Percentiles rank a stretch among this genome's conserved stretches.
phyloP scores from a whole-genome alignment of 2,797 vertebrate genomes.

The Amblyraja radiata region DNA sequence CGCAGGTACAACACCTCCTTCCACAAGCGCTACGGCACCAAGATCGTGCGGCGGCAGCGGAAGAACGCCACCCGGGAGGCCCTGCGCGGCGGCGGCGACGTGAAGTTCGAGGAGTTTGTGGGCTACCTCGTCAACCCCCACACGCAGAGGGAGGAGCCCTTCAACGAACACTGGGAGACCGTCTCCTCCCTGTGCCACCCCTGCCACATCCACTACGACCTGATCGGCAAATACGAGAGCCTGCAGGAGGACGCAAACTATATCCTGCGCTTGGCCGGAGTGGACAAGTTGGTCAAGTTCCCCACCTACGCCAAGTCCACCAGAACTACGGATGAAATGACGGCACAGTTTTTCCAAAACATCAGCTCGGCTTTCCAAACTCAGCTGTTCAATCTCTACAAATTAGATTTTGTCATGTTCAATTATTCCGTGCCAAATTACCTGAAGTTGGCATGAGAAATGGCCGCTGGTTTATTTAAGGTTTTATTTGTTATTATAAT shows the following conservation, averaged over 20 bases:
- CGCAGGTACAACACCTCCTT: conserved; percentile 97
- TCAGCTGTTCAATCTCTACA: conserved; percentile 90
- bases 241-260: conserved; percentile 90
- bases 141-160: conserved; percentile 84
- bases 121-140: conserved; percentile 86
- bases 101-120: conserved; percentile 87
- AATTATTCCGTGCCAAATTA: conserved; percentile 94
- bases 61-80: conserved; percentile 92
- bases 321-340: conserved; percentile 94
- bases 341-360: conserved; percentile 94
- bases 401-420: conserved; percentile 97
- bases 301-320: conserved; percentile 93
- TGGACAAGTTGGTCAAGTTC: conserved; percentile 75
- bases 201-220: conserved; percentile 92
- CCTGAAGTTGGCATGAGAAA: conserved; percentile 78
- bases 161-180: conserved; percentile 97
- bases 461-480: conserved; percentile 61
- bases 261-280: conserved; percentile 75
- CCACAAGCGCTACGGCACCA: conserved; percentile 92
- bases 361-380: conserved; percentile 82
- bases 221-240: conserved; percentile 94
- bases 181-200: conserved; percentile 92
- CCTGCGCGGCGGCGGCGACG: conserved; percentile 72
- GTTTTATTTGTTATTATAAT: conserved; percentile 67
- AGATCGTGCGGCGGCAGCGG: conserved; percentile 86